Evolutionary conservation across 2,888 invertebrate genomes (phyloP).

Genomic region (Drosophila mettleri): DNA sequence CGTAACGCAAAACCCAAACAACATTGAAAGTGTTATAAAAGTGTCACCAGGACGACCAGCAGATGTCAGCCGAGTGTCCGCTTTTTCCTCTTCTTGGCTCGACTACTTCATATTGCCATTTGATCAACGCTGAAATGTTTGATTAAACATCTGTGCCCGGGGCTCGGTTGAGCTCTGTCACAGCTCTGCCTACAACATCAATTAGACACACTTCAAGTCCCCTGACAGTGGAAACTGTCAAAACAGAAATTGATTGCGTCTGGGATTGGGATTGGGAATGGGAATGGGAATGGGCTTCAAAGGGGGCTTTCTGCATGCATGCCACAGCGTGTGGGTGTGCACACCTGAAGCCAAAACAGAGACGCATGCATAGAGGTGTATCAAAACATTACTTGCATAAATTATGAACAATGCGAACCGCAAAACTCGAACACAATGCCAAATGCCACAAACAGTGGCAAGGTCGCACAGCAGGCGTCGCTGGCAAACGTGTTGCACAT

Average conservation of each 20-base stretch:
- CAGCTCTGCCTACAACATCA: constrained; percentile 45
- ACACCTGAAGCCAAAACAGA: constrained; percentile 32
- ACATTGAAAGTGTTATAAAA: constrained; percentile 74
- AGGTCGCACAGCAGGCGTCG: constrained; percentile 57
- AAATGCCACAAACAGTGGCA: constrained; percentile 59
- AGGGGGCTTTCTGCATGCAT: constrained; percentile 12
- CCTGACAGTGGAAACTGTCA: constrained; percentile 72
- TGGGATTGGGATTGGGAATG: constrained; percentile 62
- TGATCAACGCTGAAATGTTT: constrained; percentile 48
- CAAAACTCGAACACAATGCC: constrained; percentile 46
- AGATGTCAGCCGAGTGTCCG: constrained; percentile 56
- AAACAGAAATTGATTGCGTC: constrained; percentile 78
- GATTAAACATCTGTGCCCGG: constrained; percentile 34
- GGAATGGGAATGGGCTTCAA: constrained; percentile 51
- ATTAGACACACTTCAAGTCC: constrained; percentile 78
- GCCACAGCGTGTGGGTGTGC: constrained; percentile 46
- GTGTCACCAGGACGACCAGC: constrained; percentile 73
- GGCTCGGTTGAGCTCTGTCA: background rate
- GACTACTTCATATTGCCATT: constrained; percentile 27
- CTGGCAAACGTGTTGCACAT: constrained; percentile 24
- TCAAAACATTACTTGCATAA: constrained; percentile 80
- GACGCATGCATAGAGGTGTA: constrained; percentile 23
- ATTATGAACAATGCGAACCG: constrained; percentile 61
- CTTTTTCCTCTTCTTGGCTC: constrained; percentile 27
- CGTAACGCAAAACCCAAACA: constrained; percentile 63